These are phyloP conservation scores for Agrotis segetum DNA, from an alignment of 2,888 invertebrate species.

Conservation along the genomic window DNA sequence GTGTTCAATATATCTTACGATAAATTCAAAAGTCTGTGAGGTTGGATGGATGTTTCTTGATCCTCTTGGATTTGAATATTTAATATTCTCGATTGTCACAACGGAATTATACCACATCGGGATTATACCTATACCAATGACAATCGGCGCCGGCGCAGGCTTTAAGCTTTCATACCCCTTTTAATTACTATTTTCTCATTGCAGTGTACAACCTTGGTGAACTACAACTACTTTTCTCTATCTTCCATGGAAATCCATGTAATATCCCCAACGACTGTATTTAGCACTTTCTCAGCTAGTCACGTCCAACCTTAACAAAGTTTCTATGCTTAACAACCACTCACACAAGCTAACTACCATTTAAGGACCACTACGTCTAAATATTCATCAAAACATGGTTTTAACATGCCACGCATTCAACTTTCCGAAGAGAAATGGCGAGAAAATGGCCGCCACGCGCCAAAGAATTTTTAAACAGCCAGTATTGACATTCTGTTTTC, in stretches of 20 bases:
- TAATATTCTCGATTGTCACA: no score
- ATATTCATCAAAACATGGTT: slow-evolving; percentile 58
- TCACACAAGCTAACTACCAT: slow-evolving; percentile 23
- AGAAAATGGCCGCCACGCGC: slow-evolving; percentile 63
- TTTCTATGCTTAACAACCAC: slow-evolving; percentile 33
- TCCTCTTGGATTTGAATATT: no score
- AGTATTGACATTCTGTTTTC: slow-evolving; percentile 29
- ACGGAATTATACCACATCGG: no score
- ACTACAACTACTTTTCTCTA: not conserved
- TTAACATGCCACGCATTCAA: slow-evolving; percentile 56
- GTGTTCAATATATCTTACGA: no score
- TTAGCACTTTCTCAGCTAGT: slow-evolving; percentile 38
- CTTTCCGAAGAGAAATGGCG: slow-evolving; percentile 74
- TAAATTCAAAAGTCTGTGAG: no score
- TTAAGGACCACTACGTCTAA: slow-evolving; percentile 32
- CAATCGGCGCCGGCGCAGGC: no score
- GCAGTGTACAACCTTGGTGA: not conserved
- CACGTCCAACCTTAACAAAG: slow-evolving; percentile 17
- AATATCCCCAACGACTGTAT: slow-evolving; percentile 1
- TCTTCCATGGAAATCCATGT: not conserved
- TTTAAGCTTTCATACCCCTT: no score
- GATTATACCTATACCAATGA: no score
- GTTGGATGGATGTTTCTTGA: no score
- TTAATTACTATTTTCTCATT: not conserved
- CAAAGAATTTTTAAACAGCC: slow-evolving; percentile 63